These are phyloP conservation scores for Uria aalge DNA, from an alignment of 2,113 vertebrate genomes.

Conservation along the genomic window DNA sequence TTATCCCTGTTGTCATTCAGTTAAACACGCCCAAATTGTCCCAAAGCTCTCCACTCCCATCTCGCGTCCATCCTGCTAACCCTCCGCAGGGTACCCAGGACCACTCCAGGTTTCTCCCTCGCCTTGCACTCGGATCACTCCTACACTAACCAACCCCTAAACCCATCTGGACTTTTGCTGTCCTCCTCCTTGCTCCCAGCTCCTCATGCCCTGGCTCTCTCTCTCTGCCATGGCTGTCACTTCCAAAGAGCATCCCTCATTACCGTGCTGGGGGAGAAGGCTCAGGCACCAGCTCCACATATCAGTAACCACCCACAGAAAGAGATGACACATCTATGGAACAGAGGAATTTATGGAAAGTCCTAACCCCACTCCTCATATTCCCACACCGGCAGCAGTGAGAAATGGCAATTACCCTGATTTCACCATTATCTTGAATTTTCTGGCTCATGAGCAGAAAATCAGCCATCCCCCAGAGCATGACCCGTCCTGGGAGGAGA, in stretches of 20 bases:
- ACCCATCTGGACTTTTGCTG: background rate
- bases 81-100: background rate
- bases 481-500: background rate
- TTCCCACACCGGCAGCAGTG: background rate
- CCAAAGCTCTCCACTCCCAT: background rate
- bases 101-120: background rate
- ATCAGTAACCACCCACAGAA: background rate
- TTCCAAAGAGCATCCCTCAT: background rate
- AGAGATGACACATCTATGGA: background rate
- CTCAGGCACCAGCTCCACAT: background rate
- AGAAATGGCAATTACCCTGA: background rate
- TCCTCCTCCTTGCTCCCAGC: background rate
- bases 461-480: background rate
- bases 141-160: background rate
- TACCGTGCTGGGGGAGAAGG: rapidly evolving
- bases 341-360: background rate
- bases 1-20: background rate
- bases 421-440: background rate
- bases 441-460: background rate
- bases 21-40: background rate
- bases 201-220: background rate
- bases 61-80: no score
- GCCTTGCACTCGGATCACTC: background rate
- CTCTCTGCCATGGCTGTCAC: no score
- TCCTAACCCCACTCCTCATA: background rate